These are phyloP conservation scores for Camponotus floridanus DNA, from an alignment of 1,140 invertebrate genomes.

Conservation along the genomic window DNA sequence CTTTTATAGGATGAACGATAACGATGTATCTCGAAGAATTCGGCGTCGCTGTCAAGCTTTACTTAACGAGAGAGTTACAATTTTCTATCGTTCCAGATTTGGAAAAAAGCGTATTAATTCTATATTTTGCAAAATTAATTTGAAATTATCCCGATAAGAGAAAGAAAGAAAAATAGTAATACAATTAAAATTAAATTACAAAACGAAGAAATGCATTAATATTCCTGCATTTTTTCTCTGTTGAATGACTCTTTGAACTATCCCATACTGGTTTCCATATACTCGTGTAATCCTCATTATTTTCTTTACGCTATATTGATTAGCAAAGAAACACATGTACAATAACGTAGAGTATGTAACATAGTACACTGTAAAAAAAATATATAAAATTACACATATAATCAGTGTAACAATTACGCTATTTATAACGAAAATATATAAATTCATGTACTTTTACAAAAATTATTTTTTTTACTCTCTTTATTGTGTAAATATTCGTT, in stretches of 20 bases:
- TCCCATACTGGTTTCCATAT: neutral
- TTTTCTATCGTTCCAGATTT: neutral
- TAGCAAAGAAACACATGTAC: conserved; percentile 2
- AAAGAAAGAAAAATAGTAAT: too few species aligned
- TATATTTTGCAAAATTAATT: neutral
- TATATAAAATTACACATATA: too few species aligned
- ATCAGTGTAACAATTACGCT: too few species aligned
- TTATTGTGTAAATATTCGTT: too few species aligned
- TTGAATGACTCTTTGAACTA: neutral
- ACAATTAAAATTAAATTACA: conserved; percentile 4
- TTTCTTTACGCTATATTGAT: conserved; percentile 21
- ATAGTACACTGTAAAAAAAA: too few species aligned
- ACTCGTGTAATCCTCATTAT: conserved; percentile 18
- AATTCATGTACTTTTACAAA: too few species aligned
- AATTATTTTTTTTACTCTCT: too few species aligned
- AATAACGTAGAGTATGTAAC: neutral
- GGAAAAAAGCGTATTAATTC: neutral
- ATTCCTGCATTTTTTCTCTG: neutral
- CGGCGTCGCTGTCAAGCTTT: neutral
- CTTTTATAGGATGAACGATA: conserved; percentile 37
- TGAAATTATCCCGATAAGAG: neutral
- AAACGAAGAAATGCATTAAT: neutral
- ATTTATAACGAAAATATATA: too few species aligned
- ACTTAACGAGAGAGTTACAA: conserved; percentile 17
- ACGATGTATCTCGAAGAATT: conserved; percentile 42